phyloP scores from a whole-genome alignment of 1,140 invertebrate species.

The Bradysia coprophila region DNA sequence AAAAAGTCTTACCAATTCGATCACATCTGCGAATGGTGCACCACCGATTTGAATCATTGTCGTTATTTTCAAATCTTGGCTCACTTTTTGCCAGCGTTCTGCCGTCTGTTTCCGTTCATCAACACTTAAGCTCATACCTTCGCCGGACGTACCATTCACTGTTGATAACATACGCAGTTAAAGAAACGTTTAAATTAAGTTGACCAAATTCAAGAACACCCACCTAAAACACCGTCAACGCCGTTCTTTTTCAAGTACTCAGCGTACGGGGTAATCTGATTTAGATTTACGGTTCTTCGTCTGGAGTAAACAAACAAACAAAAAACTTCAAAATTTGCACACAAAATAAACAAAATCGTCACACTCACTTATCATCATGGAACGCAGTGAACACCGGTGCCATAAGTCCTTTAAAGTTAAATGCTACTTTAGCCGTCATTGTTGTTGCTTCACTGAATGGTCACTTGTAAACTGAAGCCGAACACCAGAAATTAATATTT shows the following conservation, averaged over 20 bases:
- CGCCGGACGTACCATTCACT: constrained; percentile 53
- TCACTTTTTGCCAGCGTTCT: constrained; percentile 43
- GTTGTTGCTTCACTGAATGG: too few relatives aligned
- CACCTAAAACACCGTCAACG: constrained; percentile 29
- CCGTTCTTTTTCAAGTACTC: background rate
- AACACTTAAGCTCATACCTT: constrained; percentile 49
- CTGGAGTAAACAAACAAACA: background rate
- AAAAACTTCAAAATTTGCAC: background rate
- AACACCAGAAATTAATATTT: too few relatives aligned
- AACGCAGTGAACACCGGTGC: constrained; percentile 1
- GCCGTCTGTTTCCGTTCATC: constrained; percentile 46
- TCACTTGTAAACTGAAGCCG: too few relatives aligned
- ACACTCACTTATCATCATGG: background rate
- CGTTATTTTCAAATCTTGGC: constrained; percentile 32
- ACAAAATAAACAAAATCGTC: too few relatives aligned
- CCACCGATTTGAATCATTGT: constrained; percentile 67
- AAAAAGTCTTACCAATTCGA: constrained; percentile 37
- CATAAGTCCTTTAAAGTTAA: constrained; percentile 1
- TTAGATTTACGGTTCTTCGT: background rate
- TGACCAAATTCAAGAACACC: too few relatives aligned
- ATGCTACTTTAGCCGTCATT: background rate
- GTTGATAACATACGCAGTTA: too few relatives aligned
- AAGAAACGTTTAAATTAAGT: too few relatives aligned
- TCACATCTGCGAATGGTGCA: constrained; percentile 28
- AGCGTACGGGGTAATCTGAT: constrained; percentile 2